Evolutionary conservation across 2,113 vertebrate genomes (phyloP).

Genomic region (Toxostoma redivivum): DNA sequence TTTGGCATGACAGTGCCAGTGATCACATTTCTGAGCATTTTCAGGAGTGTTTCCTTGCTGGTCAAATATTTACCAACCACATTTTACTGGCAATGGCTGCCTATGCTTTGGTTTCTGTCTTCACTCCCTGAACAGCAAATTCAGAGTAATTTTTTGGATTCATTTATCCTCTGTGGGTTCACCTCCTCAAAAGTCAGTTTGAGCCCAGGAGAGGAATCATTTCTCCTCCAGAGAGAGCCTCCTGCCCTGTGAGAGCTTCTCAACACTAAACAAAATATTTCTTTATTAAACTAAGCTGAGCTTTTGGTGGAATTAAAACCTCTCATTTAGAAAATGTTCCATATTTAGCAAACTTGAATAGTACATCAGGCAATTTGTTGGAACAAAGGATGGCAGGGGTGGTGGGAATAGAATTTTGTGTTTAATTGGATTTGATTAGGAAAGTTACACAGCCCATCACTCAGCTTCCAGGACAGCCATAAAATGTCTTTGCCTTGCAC

Average conservation of each 20-base stretch:
- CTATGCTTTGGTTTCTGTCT: neutral
- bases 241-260: neutral
- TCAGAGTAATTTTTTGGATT: neutral
- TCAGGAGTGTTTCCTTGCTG: neutral
- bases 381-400: neutral
- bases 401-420: neutral
- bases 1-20: neutral
- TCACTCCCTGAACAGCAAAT: neutral
- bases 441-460: neutral
- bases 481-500: neutral
- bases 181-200: neutral
- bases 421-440: neutral
- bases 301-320: neutral
- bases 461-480: neutral
- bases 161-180: neutral
- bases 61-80: neutral
- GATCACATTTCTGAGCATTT: neutral
- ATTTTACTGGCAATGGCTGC: neutral
- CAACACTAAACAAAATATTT: neutral
- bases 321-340: neutral
- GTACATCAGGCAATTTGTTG: neutral
- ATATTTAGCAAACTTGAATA: neutral
- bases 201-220: neutral
- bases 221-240: neutral
- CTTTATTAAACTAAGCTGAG: neutral